Percentiles rank a stretch among this genome's conserved stretches.
phyloP scores from a whole-genome alignment of 1,140 invertebrate genomes.

The Drosophila parabipectinata region DNA sequence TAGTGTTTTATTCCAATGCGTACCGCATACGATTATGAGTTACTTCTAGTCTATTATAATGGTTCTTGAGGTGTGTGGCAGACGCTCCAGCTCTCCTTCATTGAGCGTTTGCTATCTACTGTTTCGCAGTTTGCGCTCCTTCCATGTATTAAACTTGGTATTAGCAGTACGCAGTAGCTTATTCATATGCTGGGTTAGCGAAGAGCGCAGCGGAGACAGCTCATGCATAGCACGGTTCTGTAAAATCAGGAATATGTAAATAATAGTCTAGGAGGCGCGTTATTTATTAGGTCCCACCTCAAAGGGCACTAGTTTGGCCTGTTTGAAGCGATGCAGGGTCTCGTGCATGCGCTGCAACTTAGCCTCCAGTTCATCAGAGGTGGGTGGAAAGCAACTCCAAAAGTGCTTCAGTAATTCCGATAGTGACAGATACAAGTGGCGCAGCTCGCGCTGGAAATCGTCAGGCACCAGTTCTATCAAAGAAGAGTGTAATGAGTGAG shows the following conservation, averaged over 20 bases:
- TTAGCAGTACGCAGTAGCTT: slow-evolving; percentile 92
- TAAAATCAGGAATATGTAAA: background rate
- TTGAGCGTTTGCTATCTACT: slow-evolving; percentile 69
- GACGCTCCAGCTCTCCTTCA: slow-evolving; percentile 27
- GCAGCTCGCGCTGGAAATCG: slow-evolving; percentile 93
- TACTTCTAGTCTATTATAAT: slow-evolving; percentile 51
- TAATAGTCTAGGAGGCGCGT: background rate
- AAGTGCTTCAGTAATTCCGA: slow-evolving; percentile 96
- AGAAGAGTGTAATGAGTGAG: slow-evolving; percentile 13
- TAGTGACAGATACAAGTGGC: slow-evolving; percentile 92
- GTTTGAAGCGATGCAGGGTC: slow-evolving; percentile 94
- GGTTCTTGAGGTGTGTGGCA: slow-evolving; percentile 49
- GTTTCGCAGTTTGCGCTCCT: slow-evolving; percentile 88
- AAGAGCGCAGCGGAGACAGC: slow-evolving; percentile 90
- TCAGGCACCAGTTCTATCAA: slow-evolving; percentile 90
- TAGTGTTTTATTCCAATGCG: slow-evolving; percentile 48
- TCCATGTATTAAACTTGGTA: slow-evolving; percentile 93
- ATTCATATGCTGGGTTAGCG: slow-evolving; percentile 94
- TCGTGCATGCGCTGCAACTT: slow-evolving; percentile 94
- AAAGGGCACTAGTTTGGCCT: slow-evolving; percentile 92
- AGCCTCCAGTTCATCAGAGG: slow-evolving; percentile 90
- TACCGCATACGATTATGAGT: slow-evolving; percentile 30
- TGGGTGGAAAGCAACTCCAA: slow-evolving; percentile 97
- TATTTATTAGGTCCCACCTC: slow-evolving; percentile 86
- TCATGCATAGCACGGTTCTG: slow-evolving; percentile 91